Conservation (phyloP, 1,140 invertebrate species). For the Ostrea edulis region DNA sequence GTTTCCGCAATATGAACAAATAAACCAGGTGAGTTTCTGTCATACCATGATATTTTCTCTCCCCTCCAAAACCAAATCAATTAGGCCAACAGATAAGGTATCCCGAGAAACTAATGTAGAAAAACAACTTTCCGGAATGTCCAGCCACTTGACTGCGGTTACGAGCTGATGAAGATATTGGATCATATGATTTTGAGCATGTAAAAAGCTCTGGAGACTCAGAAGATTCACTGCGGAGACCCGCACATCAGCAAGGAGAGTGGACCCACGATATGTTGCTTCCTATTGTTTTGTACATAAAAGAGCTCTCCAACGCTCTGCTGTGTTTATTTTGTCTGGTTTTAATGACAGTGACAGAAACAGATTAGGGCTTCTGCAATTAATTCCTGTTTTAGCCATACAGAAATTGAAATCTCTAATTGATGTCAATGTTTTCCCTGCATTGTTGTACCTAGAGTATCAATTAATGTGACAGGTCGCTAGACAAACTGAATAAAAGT, state of each 20-base stretch:
- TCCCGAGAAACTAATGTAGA: constrained; percentile 27
- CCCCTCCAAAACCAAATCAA: constrained; percentile 29
- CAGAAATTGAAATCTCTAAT: constrained; percentile 22
- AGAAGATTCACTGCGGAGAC: background rate
- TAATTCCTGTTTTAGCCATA: constrained; percentile 6
- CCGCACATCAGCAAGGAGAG: constrained; percentile 12
- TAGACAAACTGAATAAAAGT: background rate
- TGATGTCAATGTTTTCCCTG: background rate
- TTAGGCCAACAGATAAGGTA: constrained; percentile 1
- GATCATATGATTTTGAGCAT: constrained; percentile 20
- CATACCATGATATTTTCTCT: constrained; percentile 24
- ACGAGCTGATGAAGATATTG: background rate
- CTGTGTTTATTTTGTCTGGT: constrained; percentile 23
- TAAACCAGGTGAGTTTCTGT: constrained; percentile 33
- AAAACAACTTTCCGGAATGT: constrained; percentile 38
- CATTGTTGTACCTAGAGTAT: background rate
- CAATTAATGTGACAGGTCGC: background rate
- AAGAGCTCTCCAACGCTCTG: constrained; percentile 1
- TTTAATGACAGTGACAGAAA: constrained; percentile 1
- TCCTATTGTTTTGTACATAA: constrained; percentile 33
- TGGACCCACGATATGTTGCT: background rate
- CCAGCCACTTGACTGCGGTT: constrained; percentile 22
- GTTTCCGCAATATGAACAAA: constrained; percentile 37
- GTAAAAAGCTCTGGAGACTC: constrained; percentile 16
- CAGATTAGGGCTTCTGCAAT: constrained; percentile 23